Conservation (phyloP, 2,113 vertebrate species). For the Axis porcinus region DNA sequence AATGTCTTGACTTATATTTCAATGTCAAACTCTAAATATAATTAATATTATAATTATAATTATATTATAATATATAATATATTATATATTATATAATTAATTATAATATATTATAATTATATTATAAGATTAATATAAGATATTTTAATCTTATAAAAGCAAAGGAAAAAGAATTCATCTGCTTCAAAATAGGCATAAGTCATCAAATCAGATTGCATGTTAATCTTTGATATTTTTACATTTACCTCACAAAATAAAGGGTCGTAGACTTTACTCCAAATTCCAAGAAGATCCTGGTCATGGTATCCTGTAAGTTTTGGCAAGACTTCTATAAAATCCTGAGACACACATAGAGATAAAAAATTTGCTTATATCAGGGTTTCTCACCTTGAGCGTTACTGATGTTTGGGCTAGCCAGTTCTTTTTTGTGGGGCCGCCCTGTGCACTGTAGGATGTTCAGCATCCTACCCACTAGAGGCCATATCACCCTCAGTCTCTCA, state of each 20-base stretch:
- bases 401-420: neutral
- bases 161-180: neutral
- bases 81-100: too few relatives aligned
- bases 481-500: neutral
- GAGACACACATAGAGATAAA: constrained; percentile 38
- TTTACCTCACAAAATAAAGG: constrained; percentile 83
- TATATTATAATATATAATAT: too few relatives aligned
- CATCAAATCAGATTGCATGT: neutral
- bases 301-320: constrained; percentile 74
- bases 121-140: too few relatives aligned
- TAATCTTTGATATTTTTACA: neutral
- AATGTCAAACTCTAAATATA: neutral
- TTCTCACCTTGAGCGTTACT: neutral
- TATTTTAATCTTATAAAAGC: neutral
- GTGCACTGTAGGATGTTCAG: neutral
- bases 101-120: too few relatives aligned
- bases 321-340: constrained; percentile 79
- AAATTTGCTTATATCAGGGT: neutral
- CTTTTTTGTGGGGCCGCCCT: neutral
- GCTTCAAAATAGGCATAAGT: neutral
- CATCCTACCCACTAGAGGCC: too few relatives aligned
- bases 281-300: constrained; percentile 65
- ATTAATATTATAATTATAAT: too few relatives aligned
- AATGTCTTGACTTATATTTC: neutral
- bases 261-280: constrained; percentile 81